phyloP scores from a whole-genome alignment of 2,113 vertebrate genomes.

The Dryoscopus gambensis region DNA sequence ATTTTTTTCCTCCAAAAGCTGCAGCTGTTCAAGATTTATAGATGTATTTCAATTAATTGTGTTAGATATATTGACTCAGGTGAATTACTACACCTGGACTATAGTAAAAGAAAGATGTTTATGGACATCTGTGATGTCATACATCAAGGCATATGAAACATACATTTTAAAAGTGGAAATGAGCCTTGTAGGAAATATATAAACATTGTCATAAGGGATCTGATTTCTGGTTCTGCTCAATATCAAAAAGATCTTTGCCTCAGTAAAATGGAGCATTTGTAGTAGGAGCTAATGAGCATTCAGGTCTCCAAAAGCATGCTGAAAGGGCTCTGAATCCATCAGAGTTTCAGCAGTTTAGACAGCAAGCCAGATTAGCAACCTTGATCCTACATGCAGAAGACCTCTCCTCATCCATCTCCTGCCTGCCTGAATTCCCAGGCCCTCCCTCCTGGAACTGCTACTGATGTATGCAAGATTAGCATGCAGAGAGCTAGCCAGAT shows the following conservation, averaged over 20 bases:
- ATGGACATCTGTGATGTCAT: not conserved
- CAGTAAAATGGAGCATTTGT: not conserved
- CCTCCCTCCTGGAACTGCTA: not conserved
- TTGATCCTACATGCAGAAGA: not conserved
- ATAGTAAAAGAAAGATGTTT: not conserved
- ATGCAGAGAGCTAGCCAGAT: not conserved
- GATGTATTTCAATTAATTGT: conserved; percentile 28
- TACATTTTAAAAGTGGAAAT: not conserved
- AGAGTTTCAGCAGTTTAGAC: not conserved
- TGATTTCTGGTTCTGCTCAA: conserved; percentile 13
- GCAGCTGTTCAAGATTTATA: not conserved
- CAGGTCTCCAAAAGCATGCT: not conserved
- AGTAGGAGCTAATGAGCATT: not conserved
- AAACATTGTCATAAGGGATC: conserved; percentile 9
- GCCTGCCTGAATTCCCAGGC: not conserved
- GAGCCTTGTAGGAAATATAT: not conserved
- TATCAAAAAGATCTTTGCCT: not conserved
- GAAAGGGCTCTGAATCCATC: not conserved
- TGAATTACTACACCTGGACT: not conserved
- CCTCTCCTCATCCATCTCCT: not conserved
- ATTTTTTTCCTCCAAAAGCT: not conserved
- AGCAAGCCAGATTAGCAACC: not conserved
- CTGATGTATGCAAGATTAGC: not conserved
- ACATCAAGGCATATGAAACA: not conserved
- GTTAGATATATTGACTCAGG: not conserved